These are phyloP conservation scores for Achatina immaculata DNA, from an alignment of 1,140 invertebrate species.

Conservation along the genomic window DNA sequence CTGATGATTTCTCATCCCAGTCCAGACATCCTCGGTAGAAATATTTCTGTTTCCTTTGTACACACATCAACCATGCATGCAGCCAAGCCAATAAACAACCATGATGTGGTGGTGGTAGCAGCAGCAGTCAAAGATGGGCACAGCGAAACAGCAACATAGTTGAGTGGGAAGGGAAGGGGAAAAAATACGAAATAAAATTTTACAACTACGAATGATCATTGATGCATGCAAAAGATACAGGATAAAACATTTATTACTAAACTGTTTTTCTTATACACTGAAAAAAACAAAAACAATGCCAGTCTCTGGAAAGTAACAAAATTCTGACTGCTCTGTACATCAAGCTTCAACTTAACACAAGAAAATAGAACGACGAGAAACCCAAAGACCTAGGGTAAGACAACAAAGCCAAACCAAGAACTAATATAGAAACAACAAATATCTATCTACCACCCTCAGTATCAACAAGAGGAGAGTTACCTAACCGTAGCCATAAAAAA, in stretches of 20 bases:
- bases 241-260: neutral
- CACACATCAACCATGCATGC: slow-evolving; percentile 30
- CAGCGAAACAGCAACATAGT: slow-evolving; percentile 7
- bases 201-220: neutral
- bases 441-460: too few relatives aligned
- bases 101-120: slow-evolving; percentile 10
- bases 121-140: neutral
- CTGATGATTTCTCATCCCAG: slow-evolving; percentile 68
- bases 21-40: slow-evolving; percentile 70
- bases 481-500: too few relatives aligned
- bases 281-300: too few relatives aligned
- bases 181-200: neutral
- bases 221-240: neutral
- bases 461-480: too few relatives aligned
- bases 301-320: too few relatives aligned
- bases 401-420: too few relatives aligned
- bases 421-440: too few relatives aligned
- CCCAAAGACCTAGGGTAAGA: too few relatives aligned
- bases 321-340: too few relatives aligned
- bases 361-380: too few relatives aligned
- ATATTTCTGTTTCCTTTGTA: slow-evolving; percentile 68
- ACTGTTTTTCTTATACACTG: too few relatives aligned
- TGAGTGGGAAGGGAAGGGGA: neutral
- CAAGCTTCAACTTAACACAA: too few relatives aligned
- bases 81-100: neutral